A percentile compares a stretch with the other conserved stretches of the same genome.
These are phyloP conservation scores for Trilocha varians DNA, from an alignment of 2,888 invertebrate genomes.

Conservation along the genomic window DNA sequence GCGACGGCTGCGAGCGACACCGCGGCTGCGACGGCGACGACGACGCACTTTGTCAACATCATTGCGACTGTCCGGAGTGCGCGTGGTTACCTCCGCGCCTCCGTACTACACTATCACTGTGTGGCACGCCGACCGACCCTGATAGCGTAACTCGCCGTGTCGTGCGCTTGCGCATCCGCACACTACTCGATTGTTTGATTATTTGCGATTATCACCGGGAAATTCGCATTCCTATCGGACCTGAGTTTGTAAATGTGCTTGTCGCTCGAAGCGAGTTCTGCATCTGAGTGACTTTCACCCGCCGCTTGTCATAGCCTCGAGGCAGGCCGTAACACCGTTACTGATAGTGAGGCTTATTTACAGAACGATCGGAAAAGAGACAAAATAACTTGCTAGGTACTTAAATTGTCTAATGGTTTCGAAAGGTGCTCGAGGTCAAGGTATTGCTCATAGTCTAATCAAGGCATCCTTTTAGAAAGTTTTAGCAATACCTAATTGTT, in stretches of 20 bases:
- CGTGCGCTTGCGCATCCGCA: conserved; percentile 33
- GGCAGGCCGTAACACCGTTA: conserved; percentile 61
- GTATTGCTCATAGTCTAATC: background rate
- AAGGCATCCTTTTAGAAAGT: background rate
- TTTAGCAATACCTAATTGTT: background rate
- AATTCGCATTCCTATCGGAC: conserved; percentile 28
- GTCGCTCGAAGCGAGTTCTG: conserved; percentile 42
- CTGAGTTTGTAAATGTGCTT: conserved; percentile 36
- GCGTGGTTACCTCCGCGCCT: conserved; percentile 27
- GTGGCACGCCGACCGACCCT: conserved; percentile 31
- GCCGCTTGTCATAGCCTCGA: conserved; percentile 43
- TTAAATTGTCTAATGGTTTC: conserved; percentile 7
- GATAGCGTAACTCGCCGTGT: conserved; percentile 32
- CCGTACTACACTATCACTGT: conserved; percentile 48
- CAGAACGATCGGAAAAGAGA: conserved; percentile 28
- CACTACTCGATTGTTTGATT: conserved; percentile 50
- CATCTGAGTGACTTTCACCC: conserved; percentile 68
- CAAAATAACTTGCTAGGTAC: conserved; percentile 11
- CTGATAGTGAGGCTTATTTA: conserved; percentile 52
- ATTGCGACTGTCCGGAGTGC: conserved; percentile 33
- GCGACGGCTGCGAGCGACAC: conserved; percentile 25
- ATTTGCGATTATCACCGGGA: conserved; percentile 38
- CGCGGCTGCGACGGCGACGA: conserved; percentile 46
- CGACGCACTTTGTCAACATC: conserved; percentile 48
- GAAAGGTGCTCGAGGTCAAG: background rate